Percentiles rank a stretch among this genome's conserved stretches.
Conservation (phyloP, 2,797 vertebrate species). For the Fratercula arctica region DNA sequence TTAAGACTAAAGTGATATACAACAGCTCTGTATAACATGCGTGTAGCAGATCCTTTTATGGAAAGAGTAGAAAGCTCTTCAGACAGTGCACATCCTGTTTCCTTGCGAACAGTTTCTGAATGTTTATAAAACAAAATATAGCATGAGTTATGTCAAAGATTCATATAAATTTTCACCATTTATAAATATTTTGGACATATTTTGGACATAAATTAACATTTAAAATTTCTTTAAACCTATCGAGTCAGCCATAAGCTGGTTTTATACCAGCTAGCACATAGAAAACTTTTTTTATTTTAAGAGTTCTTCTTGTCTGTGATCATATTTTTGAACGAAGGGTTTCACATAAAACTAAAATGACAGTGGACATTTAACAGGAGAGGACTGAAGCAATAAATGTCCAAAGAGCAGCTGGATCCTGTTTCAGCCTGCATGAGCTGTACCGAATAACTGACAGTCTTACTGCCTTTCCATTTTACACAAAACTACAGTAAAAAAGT, state of each 20-base stretch:
- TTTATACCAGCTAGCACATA: not conserved
- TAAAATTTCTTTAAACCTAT: constrained; percentile 9
- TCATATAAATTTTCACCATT: constrained; percentile 32
- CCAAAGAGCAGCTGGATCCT: constrained; percentile 64
- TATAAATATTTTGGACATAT: constrained; percentile 45
- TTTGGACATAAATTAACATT: constrained; percentile 32
- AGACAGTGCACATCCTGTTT: constrained; percentile 55
- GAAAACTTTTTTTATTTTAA: constrained; percentile 10
- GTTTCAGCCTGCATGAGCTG: constrained; percentile 41
- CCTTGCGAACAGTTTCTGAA: not conserved
- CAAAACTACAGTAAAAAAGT: constrained; percentile 36
- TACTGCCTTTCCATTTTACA: constrained; percentile 53
- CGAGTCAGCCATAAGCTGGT: not conserved
- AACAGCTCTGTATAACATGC: constrained; percentile 31
- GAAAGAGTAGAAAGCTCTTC: constrained; percentile 44
- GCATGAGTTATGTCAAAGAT: constrained; percentile 28
- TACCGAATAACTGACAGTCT: constrained; percentile 58
- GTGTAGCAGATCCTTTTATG: constrained; percentile 58
- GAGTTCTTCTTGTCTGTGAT: constrained; percentile 14
- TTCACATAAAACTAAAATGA: constrained; percentile 64
- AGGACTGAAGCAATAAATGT: constrained; percentile 61
- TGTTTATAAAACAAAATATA: constrained; percentile 66
- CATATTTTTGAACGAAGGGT: constrained; percentile 35
- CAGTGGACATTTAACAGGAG: constrained; percentile 64
- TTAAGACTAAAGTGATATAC: constrained; percentile 45